phyloP scores from a whole-genome alignment of 2,888 invertebrate species.

The Platycheirus rosarum region DNA sequence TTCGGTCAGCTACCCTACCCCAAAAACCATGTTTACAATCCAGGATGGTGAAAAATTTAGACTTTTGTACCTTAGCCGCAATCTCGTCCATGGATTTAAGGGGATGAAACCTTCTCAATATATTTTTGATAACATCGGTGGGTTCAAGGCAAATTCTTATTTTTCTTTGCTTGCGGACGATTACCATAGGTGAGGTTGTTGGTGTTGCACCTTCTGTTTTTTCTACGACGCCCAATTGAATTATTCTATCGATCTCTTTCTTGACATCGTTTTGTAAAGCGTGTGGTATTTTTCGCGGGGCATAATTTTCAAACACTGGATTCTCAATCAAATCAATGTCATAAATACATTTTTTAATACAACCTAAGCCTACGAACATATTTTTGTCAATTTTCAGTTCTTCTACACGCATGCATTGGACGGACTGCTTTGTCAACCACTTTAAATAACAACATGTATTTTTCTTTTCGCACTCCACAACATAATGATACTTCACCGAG shows the following conservation, averaged over 20 bases:
- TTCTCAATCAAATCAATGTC: constrained; percentile 41
- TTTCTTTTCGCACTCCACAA: constrained; percentile 40
- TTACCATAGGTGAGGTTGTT: constrained; percentile 24
- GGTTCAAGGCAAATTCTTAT: constrained; percentile 31
- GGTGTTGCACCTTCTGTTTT: constrained; percentile 19
- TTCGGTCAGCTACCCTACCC: constrained; percentile 65
- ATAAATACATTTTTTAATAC: not conserved
- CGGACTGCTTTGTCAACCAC: constrained; percentile 46
- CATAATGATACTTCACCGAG: constrained; percentile 37
- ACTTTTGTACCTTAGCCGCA: constrained; percentile 24
- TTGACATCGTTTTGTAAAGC: constrained; percentile 53
- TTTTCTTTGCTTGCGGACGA: constrained; percentile 19
- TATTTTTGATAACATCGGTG: constrained; percentile 27
- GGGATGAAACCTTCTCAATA: constrained; percentile 33
- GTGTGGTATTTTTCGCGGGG: constrained; percentile 62
- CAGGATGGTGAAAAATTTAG: constrained; percentile 52
- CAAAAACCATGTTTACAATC: constrained; percentile 67
- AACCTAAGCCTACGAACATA: not conserved
- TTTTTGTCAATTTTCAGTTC: not conserved
- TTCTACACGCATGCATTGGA: not conserved
- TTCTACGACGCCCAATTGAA: constrained; percentile 22
- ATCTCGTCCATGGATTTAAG: constrained; percentile 37
- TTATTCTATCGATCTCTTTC: constrained; percentile 42
- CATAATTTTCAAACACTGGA: constrained; percentile 59
- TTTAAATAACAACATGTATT: constrained; percentile 38